phyloP scores from a whole-genome alignment of 2,113 vertebrate genomes.

The Pseudopodoces humilis region DNA sequence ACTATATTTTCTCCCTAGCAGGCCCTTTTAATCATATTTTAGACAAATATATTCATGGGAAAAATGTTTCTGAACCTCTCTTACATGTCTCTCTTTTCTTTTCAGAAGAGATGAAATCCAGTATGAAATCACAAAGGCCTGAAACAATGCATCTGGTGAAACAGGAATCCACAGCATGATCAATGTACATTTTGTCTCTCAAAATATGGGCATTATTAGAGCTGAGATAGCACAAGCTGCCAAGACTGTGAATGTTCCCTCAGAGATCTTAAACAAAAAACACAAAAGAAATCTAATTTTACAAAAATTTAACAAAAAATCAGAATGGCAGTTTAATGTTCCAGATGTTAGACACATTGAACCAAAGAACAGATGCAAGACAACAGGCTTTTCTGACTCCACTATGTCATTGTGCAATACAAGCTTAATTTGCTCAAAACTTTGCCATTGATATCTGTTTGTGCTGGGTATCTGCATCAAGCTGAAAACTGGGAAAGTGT shows the following conservation, averaged over 20 bases:
- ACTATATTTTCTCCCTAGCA: background rate
- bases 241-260: conserved; percentile 28
- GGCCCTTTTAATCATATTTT: conserved; percentile 27
- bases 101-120: conserved; percentile 53
- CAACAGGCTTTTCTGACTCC: conserved; percentile 5
- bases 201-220: conserved; percentile 49
- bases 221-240: conserved; percentile 36
- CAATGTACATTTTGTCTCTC: conserved; percentile 44
- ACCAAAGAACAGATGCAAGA: conserved; percentile 19
- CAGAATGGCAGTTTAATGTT: conserved; percentile 20
- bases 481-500: background rate
- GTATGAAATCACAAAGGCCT: conserved; percentile 60
- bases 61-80: conserved; percentile 36
- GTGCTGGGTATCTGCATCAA: background rate
- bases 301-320: conserved; percentile 56
- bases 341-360: conserved; percentile 54
- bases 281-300: conserved; percentile 48
- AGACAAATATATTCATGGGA: conserved; percentile 54
- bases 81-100: conserved; percentile 18
- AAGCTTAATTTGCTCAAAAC: background rate
- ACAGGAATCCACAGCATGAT: conserved; percentile 13
- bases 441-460: background rate
- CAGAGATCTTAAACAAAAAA: conserved; percentile 24
- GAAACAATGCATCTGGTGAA: conserved; percentile 50
- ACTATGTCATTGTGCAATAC: background rate